Base-by-base conservation (phyloP, 2,113 vertebrate species). In the Sinocyclocheilus maitianheensis region DNA sequence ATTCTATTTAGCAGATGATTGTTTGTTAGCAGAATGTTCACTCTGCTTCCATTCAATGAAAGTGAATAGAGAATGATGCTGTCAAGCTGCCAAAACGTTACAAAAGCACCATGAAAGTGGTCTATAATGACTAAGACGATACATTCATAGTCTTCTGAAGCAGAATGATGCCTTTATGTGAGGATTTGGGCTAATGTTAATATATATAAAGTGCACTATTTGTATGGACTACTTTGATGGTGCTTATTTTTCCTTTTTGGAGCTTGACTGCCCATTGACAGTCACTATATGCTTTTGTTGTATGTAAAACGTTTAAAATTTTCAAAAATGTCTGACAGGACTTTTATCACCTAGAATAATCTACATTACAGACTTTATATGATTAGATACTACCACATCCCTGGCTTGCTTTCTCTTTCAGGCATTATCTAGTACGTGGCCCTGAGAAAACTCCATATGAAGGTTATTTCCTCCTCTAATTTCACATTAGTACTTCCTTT, bases 401-500 rank as follows among this genome's bases (percentile, higher is more conserved):
- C 16, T 75, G 40, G 5, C 30, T 34, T 24, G 43, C 7, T n/a
- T 74, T 83, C 46, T 69, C 13, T 75, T 87, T 77, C 83, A 99
- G 98, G 98, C 98, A 98, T 92, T 99, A 99, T 87, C 96, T 99
- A 51, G 98, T 99, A 48, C 95, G 97, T 88, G 98, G 98, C 87
- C 98, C 98, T 74, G 98, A 99, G 92, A 96, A 97, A 95, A 99
- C 98, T 3, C 97, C 98, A 0, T 99, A 99, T 85, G 98, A 99
- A 97, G 98, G 98, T 99, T 91, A 94, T 22, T 79, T 43, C 14
- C 40, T 7, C 0, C 34, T 87, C 77, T 20, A 51, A 5, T 74
- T 43, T 30, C 40, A 48, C 16, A 43, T 63, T 13, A 40, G 20
- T 30, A 0, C 5, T n/a, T 24, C 24, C 26, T 65, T 53, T 13